phyloP scores from a whole-genome alignment of 2,888 invertebrate species.

The Scaptodrosophila latifasciaeformis region DNA sequence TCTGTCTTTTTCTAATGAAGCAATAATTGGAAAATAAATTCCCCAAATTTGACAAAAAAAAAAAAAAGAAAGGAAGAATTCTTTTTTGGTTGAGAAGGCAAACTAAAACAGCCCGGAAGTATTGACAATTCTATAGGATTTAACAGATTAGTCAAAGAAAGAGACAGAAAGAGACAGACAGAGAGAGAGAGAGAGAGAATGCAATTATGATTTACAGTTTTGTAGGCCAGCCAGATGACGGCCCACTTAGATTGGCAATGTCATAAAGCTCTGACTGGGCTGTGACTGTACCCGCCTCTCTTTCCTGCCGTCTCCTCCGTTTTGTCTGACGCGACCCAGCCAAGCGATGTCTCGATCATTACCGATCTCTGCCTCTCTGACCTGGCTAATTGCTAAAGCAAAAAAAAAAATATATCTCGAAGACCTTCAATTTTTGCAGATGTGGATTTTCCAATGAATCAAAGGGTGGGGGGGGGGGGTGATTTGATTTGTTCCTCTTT shows the following conservation, averaged over 20 bases:
- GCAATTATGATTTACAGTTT: neutral
- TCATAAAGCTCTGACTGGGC: too few relatives aligned
- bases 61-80: too few relatives aligned
- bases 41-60: slow-evolving; percentile 51
- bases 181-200: neutral
- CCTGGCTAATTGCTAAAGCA: slow-evolving; percentile 35
- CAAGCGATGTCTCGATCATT: neutral
- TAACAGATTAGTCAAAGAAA: slow-evolving; percentile 33
- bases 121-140: too few relatives aligned
- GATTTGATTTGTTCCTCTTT: too few relatives aligned
- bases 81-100: slow-evolving; percentile 61
- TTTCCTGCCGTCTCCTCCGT: neutral
- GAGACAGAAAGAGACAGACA: neutral
- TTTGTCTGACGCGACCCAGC: slow-evolving; percentile 1
- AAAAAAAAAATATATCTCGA: too few relatives aligned
- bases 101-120: too few relatives aligned
- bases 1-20: too few relatives aligned
- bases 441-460: neutral
- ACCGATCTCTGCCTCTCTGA: slow-evolving; percentile 1
- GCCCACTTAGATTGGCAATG: too few relatives aligned
- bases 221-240: neutral
- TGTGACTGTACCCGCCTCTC: too few relatives aligned
- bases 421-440: too few relatives aligned
- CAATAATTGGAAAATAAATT: slow-evolving; percentile 65
- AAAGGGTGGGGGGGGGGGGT: slow-evolving; percentile 11